Evolutionary conservation across 2,888 invertebrate species (phyloP).

Genomic region (Hydraecia micacea): DNA sequence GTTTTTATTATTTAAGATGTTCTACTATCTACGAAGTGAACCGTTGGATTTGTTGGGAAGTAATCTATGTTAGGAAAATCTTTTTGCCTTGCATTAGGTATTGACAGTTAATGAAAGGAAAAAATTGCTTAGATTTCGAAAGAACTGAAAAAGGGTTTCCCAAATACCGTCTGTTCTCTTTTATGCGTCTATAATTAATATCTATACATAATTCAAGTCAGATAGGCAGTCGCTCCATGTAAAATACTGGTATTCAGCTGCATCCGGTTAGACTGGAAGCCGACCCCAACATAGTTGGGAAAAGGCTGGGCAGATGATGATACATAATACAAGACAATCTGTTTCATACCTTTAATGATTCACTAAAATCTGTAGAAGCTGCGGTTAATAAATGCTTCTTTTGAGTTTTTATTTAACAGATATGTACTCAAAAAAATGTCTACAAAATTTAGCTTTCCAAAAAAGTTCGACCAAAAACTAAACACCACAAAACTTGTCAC

Average conservation of each 20-base stretch:
- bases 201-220: no score
- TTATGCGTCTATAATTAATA: neutral
- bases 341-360: constrained; percentile 20
- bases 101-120: no score
- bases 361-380: constrained; percentile 7
- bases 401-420: neutral
- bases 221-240: no score
- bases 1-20: neutral
- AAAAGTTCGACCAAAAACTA: neutral
- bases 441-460: neutral
- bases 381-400: neutral
- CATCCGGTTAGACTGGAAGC: no score
- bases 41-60: neutral
- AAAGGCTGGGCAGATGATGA: no score
- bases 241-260: no score
- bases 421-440: neutral
- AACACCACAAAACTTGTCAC: neutral
- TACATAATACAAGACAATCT: neutral
- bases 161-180: neutral
- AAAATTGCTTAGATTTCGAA: neutral
- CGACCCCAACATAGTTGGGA: no score
- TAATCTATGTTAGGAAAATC: neutral
- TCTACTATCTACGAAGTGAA: no score
- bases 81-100: neutral
- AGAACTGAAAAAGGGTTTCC: neutral